Conservation (phyloP, 2,888 invertebrate species). For the Allolobophora icterica region DNA sequence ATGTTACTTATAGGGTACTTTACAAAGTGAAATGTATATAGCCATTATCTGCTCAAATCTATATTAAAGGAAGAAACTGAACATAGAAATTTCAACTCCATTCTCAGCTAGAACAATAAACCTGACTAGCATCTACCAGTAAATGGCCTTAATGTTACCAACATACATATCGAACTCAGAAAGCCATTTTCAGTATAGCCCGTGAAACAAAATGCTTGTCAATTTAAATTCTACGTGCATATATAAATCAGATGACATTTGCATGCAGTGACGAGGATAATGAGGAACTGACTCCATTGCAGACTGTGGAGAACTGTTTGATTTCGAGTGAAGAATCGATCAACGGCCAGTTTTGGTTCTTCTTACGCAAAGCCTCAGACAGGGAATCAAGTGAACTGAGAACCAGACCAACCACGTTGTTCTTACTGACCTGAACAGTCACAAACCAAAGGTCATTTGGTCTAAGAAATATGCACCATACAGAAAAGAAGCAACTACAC, state of each 20-base stretch:
- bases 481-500: neutral
- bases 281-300: neutral
- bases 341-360: neutral
- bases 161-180: no score
- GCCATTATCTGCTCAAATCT: no score
- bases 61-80: no score
- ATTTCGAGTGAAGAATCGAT: neutral
- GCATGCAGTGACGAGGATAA: no score
- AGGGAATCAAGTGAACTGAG: slow-evolving; percentile 6
- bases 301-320: neutral
- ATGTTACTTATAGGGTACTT: neutral
- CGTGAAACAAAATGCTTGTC: neutral
- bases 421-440: slow-evolving; percentile 5
- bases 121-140: no score
- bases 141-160: no score
- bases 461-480: neutral
- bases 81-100: no score
- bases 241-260: neutral
- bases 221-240: neutral
- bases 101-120: no score
- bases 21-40: neutral
- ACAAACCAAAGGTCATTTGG: neutral
- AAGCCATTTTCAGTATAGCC: no score
- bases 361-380: neutral
- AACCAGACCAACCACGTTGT: neutral